Percentiles rank a stretch among this genome's conserved stretches.
These are phyloP conservation scores for Lottia gigantea DNA, from an alignment of 2,888 invertebrate genomes.

Conservation along the genomic window DNA sequence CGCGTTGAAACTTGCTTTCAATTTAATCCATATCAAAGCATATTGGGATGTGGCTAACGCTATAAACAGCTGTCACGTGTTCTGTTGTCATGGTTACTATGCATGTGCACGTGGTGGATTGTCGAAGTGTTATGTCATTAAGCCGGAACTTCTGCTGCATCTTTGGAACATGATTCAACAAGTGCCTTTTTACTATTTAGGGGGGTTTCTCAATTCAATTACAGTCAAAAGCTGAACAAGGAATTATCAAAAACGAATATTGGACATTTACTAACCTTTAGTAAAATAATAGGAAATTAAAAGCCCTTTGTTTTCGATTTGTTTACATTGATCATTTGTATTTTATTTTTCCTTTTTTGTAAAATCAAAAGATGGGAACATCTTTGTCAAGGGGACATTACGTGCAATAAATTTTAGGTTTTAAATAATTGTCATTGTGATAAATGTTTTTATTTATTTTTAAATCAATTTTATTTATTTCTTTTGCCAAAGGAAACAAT, in stretches of 20 bases:
- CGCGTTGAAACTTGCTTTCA: constrained; percentile 22
- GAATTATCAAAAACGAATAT: too few relatives aligned
- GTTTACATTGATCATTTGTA: too few relatives aligned
- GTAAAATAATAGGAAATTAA: too few relatives aligned
- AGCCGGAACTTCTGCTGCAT: constrained; percentile 1
- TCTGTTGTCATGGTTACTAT: constrained; percentile 2
- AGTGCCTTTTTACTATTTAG: constrained; percentile 5
- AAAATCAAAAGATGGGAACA: too few relatives aligned
- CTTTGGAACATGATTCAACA: constrained; percentile 7
- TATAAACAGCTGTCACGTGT: constrained; percentile 1
- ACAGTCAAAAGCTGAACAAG: too few relatives aligned
- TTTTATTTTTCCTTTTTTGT: too few relatives aligned
- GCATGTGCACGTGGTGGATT: background rate
- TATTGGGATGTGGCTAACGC: constrained; percentile 8
- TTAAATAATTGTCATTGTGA: background rate
- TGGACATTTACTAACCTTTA: too few relatives aligned
- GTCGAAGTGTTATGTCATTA: background rate
- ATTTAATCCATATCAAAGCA: constrained; percentile 5
- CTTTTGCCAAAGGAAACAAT: constrained; percentile 9
- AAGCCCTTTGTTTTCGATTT: too few relatives aligned
- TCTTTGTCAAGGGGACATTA: too few relatives aligned
- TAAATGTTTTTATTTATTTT: constrained; percentile 7
- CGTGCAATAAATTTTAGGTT: too few relatives aligned
- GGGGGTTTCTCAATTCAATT: background rate
- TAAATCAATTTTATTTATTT: background rate